Base-by-base conservation (phyloP, 2,113 vertebrate genomes). In the Ochotona curzoniae region DNA sequence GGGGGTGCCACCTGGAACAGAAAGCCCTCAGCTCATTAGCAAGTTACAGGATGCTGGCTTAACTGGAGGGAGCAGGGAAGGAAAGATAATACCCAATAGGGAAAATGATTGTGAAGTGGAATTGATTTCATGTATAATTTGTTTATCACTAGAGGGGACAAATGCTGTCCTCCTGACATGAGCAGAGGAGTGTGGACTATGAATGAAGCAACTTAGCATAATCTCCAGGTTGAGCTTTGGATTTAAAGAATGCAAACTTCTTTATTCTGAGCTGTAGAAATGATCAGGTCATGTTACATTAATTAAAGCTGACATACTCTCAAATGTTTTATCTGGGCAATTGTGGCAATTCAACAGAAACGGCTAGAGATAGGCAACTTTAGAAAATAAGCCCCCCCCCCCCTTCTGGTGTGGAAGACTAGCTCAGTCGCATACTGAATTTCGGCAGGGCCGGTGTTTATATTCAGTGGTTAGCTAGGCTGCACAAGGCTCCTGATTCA, bases 91-190 rank as follows among this genome's bases (percentile, higher is more conserved):
- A 98, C 98, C 98, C 98, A 98, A 98, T 98, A 98, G 98, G 98
- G 98, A 98, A 98, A 98, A 98, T 98, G 98, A 98, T 98, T 98
- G 98, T 98, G 98, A 98, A 98, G 98, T 98, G 98, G 98, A 98
- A 99, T 98, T 98, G 98, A 99, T 99, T 99, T 99, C 98, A 98
- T 98, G 98, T 99, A 98, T 99, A 98, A 98, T 99, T 98, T 99
- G 98, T 99, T 99, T 98, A 98, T 98, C 98, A 98, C 98, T 98
- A 97, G 98, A 98, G 98, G 98, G 98, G 98, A 98, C 98, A 98
- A 98, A 98, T 97, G 98, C 97, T 98, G 98, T 98, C 98, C 98
- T 97, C 93, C 98, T 98, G 98, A 98, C 98, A 97, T 93, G 97
- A 98, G 98, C 35, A 0, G 98, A 98, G 98, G 95, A 98, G 98